Evolutionary conservation across 2,888 invertebrate genomes (phyloP).

Genomic region (Neuroscelio doddi): DNA sequence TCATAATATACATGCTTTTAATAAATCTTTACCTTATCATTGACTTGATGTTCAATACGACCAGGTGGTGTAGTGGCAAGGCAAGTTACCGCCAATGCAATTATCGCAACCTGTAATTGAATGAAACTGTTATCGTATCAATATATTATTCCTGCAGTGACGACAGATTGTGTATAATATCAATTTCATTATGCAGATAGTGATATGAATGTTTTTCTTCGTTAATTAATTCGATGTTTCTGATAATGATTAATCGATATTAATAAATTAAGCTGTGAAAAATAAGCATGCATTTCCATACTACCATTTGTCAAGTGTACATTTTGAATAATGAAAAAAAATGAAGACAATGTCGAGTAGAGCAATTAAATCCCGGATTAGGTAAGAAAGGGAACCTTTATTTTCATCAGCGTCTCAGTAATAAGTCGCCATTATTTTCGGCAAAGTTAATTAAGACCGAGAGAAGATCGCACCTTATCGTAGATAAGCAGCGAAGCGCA

Average conservation of each 20-base stretch:
- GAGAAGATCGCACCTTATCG: constrained; percentile 38
- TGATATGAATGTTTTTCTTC: too few relatives aligned
- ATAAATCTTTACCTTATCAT: constrained; percentile 66
- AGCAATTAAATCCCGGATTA: neutral
- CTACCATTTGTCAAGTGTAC: too few relatives aligned
- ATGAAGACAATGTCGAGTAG: neutral
- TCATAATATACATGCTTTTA: too few relatives aligned
- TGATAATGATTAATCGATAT: too few relatives aligned
- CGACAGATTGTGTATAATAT: constrained; percentile 38
- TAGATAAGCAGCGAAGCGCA: constrained; percentile 35
- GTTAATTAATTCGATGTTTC: too few relatives aligned
- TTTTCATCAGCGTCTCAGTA: constrained; percentile 24
- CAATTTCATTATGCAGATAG: constrained; percentile 38
- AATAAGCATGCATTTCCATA: too few relatives aligned
- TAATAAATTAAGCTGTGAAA: too few relatives aligned
- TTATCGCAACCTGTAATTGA: constrained; percentile 66
- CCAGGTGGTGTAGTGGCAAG: constrained; percentile 69
- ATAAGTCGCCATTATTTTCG: constrained; percentile 38
- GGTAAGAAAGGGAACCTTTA: constrained; percentile 4
- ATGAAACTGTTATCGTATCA: constrained; percentile 46
- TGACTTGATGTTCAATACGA: constrained; percentile 67
- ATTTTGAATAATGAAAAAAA: too few relatives aligned
- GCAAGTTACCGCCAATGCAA: constrained; percentile 63
- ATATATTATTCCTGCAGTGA: constrained; percentile 30
- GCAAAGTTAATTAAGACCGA: constrained; percentile 39